Conservation (phyloP, 30 jellyfish, hydroid and myxozoan species). For the Catostylus mosaicus region DNA sequence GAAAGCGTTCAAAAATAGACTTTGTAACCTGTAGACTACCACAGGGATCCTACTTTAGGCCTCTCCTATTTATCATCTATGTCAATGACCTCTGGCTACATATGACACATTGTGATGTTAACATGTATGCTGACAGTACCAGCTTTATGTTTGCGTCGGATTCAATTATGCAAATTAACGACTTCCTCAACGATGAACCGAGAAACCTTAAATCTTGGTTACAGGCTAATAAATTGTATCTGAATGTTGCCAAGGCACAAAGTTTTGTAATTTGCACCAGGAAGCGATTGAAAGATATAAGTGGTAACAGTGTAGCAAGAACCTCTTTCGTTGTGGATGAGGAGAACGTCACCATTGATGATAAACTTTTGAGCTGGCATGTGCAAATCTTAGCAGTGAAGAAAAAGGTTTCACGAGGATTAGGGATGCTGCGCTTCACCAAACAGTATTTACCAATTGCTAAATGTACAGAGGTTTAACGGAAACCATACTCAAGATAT, state of each 20-base stretch:
- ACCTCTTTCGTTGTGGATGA: constrained; percentile 8
- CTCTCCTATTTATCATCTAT: background rate
- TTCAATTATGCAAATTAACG: background rate
- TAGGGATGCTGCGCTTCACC: constrained; percentile 17
- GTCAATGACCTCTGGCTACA: background rate
- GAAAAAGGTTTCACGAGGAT: constrained; percentile 8
- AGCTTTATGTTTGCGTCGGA: constrained; percentile 7
- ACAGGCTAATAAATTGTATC: constrained; percentile 21
- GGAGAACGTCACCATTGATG: background rate
- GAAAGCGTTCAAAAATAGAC: background rate
- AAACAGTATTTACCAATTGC: constrained; percentile 4
- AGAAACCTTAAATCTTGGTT: background rate
- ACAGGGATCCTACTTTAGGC: background rate
- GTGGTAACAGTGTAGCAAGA: constrained; percentile 11
- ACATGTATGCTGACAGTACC: constrained; percentile 6
- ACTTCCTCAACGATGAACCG: background rate
- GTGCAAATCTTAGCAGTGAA: background rate
- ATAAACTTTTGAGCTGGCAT: background rate
- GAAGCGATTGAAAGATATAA: constrained; percentile 15
- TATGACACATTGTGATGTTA: constrained; percentile 7
- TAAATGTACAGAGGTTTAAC: background rate
- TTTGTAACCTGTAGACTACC: background rate
- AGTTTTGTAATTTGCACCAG: background rate
- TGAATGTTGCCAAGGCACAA: constrained; percentile 4
- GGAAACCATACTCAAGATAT: background rate